Base-by-base conservation (phyloP, 2,888 invertebrate species). In the Drosophila parthenogenetica region DNA sequence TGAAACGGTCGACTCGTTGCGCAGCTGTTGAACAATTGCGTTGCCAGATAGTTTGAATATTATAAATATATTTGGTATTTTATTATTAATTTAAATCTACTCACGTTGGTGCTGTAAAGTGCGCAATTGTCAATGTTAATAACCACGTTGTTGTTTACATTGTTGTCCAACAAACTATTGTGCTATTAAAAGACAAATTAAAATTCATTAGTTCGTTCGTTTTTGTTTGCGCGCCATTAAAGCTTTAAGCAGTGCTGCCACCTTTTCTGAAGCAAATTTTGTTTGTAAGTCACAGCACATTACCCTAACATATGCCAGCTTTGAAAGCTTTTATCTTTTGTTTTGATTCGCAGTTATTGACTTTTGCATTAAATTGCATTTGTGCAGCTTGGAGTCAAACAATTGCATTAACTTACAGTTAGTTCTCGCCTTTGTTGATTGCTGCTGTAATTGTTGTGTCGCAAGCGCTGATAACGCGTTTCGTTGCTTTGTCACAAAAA, bases 401-500 rank as follows among this genome's bases (percentile, higher is more conserved):
- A 45, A 22, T 22, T n/a, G 3, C 0, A 42, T 22, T 59, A n/a
- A 68, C 87, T 81, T 57, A 85, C 85, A 10, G 64, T 72, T 45
- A 75, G 45, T 68, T 84, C 85, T 5, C 65, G 77, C 58, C 72
- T 72, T 54, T 72, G 73, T 59, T 67, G 54, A 53, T 50, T 69
- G 40, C 32, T 82, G 42, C 42, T 57, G 50, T 55, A 73, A 57
- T 76, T 88, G 69, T 82, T 88, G 59, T 80, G 80, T 42, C 87
- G 87, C 69, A 87, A 77, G 48, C 85, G 81, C 63, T 85, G 79
- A 77, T 87, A 86, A 66, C 85, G 85, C 45, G 69, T 49, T 22
- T 86, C 87, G 64, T 86, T 86, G 49, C 65, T 75, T 60, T 88
- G 85, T 86, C 85, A 86, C 89, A 86, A 87, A 68, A 86, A 86